phyloP scores from a whole-genome alignment of 1,140 invertebrate species.

The Habropoda laboriosa region DNA sequence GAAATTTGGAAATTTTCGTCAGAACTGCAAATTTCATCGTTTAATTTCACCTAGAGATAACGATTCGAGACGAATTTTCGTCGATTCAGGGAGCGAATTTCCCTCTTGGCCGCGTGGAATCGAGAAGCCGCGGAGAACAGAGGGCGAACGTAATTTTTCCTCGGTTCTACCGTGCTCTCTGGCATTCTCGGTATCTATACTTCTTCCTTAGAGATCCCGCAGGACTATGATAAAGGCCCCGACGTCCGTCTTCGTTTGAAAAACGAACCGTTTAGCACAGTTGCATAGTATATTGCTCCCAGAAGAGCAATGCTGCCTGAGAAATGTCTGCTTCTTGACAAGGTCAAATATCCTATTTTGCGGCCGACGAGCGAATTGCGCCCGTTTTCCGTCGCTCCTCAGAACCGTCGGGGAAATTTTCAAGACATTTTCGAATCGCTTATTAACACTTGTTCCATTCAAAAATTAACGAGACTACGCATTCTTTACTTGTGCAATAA shows the following conservation, averaged over 20 bases:
- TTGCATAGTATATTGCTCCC: slow-evolving; percentile 30
- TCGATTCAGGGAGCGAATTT: background rate
- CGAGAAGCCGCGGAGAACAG: background rate
- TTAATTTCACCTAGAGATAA: background rate
- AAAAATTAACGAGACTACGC: too few relatives aligned
- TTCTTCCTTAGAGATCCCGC: background rate
- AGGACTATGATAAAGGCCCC: slow-evolving; percentile 4
- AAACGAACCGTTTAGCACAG: slow-evolving; percentile 11
- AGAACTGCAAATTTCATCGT: too few relatives aligned
- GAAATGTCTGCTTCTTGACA: background rate
- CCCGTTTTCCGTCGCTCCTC: background rate
- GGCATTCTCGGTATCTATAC: background rate
- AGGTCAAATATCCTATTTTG: background rate
- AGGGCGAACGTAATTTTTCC: background rate
- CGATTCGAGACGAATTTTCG: background rate
- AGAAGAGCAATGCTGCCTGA: background rate
- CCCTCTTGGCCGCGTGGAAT: background rate
- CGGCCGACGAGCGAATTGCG: background rate
- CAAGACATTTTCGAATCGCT: background rate
- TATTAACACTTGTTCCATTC: background rate
- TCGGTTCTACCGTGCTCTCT: background rate
- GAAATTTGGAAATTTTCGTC: too few relatives aligned
- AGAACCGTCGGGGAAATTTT: background rate
- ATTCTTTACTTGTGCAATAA: too few relatives aligned
- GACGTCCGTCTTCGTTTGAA: slow-evolving; percentile 22